Percentiles rank a stretch among this genome's conserved stretches.
Evolutionary conservation across 2,888 invertebrate genomes (phyloP).

Genomic region (Hyles lineata): DNA sequence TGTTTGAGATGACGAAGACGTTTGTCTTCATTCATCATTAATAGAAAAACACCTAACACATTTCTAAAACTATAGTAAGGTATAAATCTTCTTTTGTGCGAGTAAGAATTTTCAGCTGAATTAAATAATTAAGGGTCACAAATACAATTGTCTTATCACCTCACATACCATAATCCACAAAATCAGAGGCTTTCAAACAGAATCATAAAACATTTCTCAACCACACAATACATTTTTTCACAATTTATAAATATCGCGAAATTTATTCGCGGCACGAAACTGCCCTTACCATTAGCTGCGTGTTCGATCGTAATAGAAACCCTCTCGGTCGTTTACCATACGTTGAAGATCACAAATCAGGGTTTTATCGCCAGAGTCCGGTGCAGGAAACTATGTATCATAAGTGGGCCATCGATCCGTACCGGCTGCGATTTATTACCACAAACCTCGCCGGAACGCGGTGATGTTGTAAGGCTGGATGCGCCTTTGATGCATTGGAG

Average conservation of each 20-base stretch:
- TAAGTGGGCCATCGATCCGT: constrained; percentile 68
- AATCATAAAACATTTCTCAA: neutral
- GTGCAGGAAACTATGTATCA: constrained; percentile 71
- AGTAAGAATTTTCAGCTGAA: no score
- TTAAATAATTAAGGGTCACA: no score
- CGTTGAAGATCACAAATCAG: constrained; percentile 60
- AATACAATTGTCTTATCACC: no score
- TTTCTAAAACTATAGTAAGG: neutral
- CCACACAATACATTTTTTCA: constrained; percentile 8
- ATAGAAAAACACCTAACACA: neutral
- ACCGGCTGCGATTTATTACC: constrained; percentile 68
- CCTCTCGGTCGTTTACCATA: constrained; percentile 28
- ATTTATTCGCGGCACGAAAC: constrained; percentile 31
- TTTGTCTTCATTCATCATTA: no score
- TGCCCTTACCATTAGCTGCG: constrained; percentile 35
- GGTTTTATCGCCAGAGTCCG: constrained; percentile 65
- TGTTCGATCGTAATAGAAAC: constrained; percentile 36
- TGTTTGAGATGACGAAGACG: no score
- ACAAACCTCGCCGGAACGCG: constrained; percentile 42
- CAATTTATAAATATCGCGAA: constrained; percentile 11
- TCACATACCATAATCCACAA: no score
- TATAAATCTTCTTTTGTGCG: no score
- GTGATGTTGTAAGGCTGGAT: constrained; percentile 41
- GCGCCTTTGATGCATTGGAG: constrained; percentile 31
- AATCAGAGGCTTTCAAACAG: neutral